Base-by-base conservation (phyloP, 37 sponge, comb jelly and placozoan species). In the Spongilla lacustris region DNA sequence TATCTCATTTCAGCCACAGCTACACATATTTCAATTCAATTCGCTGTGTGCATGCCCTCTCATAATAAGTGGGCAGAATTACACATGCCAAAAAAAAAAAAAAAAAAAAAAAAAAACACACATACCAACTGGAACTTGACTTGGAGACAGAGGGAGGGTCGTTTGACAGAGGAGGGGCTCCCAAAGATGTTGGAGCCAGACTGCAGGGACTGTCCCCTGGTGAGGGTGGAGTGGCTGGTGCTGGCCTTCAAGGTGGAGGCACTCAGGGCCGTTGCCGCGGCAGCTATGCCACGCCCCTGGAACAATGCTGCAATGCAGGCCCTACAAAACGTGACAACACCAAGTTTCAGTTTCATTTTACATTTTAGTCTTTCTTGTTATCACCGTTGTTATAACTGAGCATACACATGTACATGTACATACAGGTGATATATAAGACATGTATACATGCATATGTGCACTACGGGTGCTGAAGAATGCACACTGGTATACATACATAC, bases 71-170 rank as follows among this genome's bases (percentile, higher is more conserved):
- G n/a, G n/a, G 8, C 27, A 70, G 8, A 33, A 6, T 14, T 13
- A 75, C 76, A 75, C 24, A 36, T 4, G 4, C 30, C 2, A 2
- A 35, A 2, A 30, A 10, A 41, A 4, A 78, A 30, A 50, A 3
- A 34, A 1, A 35, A 6, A 28, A 4, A 75, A 2, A 35, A 6
- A 28, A 24, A 21, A 32, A 17, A 14, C 28, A 46, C 12, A 74
- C 90, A 75, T 74, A 97, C 97, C 79, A 98, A 80, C 28, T 96
- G 92, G 83, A 96, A 96, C 81, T 98, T 98, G 81, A 95, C 95
- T 67, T 94, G 95, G 5, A 98, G 93, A 36, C 93, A 93, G 68
- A 95, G 81, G 29, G 97, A 96, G 73, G 95, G 93, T 78, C 89
- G 91, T 84, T 98, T 98, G 86, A 95, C 83, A 28, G 91, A 36